Percentiles rank a stretch among this genome's conserved stretches.
phyloP scores from a whole-genome alignment of 2,113 vertebrate species.

The Laterallus jamaicensis region DNA sequence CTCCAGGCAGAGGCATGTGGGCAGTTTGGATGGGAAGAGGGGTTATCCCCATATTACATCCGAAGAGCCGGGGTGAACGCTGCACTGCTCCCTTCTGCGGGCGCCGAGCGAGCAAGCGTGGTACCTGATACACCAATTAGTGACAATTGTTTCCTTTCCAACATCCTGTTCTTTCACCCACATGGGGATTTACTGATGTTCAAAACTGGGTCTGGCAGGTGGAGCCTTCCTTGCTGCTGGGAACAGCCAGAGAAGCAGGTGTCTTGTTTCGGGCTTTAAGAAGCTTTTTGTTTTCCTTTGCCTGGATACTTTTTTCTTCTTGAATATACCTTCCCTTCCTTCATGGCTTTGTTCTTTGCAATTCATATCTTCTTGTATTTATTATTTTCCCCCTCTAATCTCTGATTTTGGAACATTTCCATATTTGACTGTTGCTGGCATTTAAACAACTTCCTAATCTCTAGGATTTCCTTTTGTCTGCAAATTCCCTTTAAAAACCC shows the following conservation, averaged over 20 bases:
- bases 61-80: background rate
- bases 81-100: background rate
- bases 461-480: conserved; percentile 54
- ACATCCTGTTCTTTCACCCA: conserved; percentile 66
- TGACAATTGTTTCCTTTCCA: conserved; percentile 32
- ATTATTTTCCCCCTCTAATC: background rate
- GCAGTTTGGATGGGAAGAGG: no score
- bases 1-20: background rate
- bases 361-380: background rate
- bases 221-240: background rate
- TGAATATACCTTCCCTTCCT: background rate
- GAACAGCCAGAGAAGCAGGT: conserved; percentile 46
- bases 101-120: background rate
- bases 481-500: conserved; percentile 66
- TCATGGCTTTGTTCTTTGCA: conserved; percentile 32
- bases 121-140: background rate
- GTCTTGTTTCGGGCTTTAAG: conserved; percentile 39
- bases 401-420: conserved; percentile 58
- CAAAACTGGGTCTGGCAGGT: background rate
- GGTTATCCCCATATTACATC: background rate
- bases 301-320: background rate
- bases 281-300: background rate
- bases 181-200: conserved; percentile 42
- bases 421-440: conserved; percentile 41
- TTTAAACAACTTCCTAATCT: conserved; percentile 65